A percentile compares a stretch with the other conserved stretches of the same genome.
phyloP scores from a whole-genome alignment of 92 coral and sea anemone genomes.

The Parazoanthus darwini region DNA sequence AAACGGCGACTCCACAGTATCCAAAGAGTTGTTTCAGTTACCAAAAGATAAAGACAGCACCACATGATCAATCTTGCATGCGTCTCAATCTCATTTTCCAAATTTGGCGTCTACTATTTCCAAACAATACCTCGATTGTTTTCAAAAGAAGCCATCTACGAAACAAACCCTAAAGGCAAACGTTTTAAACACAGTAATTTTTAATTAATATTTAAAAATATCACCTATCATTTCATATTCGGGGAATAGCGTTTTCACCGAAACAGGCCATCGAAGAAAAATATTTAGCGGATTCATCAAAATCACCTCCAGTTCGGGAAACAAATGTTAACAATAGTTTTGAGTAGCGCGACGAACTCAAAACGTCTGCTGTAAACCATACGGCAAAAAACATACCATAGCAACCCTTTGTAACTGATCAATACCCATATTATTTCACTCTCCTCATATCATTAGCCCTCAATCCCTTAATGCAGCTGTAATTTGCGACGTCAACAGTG shows the following conservation, averaged over 20 bases:
- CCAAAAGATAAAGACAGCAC: neutral
- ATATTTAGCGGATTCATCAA: neutral
- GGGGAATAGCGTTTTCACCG: no score
- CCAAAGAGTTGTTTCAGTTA: neutral
- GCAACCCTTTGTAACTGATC: no score
- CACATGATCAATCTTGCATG: neutral
- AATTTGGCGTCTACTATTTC: neutral
- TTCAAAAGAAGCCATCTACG: neutral
- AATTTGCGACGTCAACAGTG: no score
- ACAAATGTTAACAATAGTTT: neutral
- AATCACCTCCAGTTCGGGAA: neutral
- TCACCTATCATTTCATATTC: no score
- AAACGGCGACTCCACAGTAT: neutral
- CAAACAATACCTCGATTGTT: neutral
- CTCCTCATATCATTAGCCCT: neutral
- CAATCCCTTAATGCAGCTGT: neutral
- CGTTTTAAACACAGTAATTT: no score
- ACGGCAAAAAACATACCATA: no score
- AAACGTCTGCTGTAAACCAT: no score
- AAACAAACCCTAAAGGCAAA: no score
- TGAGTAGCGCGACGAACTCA: no score
- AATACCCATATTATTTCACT: no score
- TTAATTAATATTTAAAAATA: no score
- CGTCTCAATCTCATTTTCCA: neutral
- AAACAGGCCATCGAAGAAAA: no score